A percentile compares a stretch with the other conserved stretches of the same genome.
Evolutionary conservation across 2,888 invertebrate species (phyloP).

Genomic region (Chrysolina oricalcia): DNA sequence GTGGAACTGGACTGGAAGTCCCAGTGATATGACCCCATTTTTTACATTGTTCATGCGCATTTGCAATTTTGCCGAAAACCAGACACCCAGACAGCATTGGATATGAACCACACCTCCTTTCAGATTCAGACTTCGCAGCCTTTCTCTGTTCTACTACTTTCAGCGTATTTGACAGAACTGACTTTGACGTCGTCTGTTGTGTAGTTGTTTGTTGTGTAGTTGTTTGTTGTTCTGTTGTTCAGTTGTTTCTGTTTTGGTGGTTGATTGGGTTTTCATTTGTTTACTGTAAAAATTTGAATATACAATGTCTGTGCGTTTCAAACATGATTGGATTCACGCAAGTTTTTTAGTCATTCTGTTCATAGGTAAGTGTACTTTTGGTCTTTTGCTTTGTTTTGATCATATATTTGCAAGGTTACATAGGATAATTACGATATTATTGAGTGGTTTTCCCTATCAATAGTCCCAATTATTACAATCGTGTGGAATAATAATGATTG

Average conservation of each 20-base stretch:
- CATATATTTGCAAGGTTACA: background rate
- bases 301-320: background rate
- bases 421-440: too few species aligned
- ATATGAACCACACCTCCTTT: too few species aligned
- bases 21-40: background rate
- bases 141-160: too few species aligned
- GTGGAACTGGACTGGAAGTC: background rate
- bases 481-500: too few species aligned
- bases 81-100: too few species aligned
- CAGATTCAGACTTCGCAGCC: too few species aligned
- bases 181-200: too few species aligned
- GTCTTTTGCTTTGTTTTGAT: background rate
- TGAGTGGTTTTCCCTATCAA: too few species aligned
- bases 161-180: too few species aligned
- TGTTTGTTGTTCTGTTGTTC: background rate
- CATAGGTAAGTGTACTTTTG: conserved; percentile 10
- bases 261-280: background rate
- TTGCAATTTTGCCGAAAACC: background rate
- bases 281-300: background rate
- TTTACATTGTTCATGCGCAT: background rate
- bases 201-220: too few species aligned
- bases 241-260: background rate
- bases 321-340: background rate
- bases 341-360: background rate
- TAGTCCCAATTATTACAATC: too few species aligned